Evolutionary conservation across 2,797 vertebrate genomes (phyloP).

Genomic region (Otus scops): DNA sequence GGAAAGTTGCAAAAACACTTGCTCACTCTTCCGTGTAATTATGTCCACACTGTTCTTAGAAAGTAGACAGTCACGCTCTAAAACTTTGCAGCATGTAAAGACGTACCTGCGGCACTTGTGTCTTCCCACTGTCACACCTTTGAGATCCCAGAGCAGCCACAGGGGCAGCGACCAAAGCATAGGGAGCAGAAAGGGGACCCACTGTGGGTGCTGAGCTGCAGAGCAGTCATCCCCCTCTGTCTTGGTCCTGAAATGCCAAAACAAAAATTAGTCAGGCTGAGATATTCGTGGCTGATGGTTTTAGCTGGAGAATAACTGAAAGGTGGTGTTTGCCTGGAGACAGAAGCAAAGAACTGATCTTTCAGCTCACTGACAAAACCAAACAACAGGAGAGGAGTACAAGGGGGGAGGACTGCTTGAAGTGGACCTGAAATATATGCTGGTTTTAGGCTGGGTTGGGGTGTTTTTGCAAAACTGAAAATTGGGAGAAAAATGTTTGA

Average conservation of each 20-base stretch:
- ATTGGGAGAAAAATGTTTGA: not conserved
- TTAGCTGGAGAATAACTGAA: not conserved
- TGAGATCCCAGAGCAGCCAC: rapidly evolving
- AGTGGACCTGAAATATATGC: not conserved
- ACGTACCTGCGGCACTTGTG: rapidly evolving
- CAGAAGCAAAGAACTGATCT: not conserved
- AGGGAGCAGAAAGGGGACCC: not conserved
- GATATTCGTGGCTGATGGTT: not conserved
- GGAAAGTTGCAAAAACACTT: constrained; percentile 53
- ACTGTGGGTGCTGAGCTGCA: not conserved
- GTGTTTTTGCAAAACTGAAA: not conserved
- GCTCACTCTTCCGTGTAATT: constrained; percentile 41
- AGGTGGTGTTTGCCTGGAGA: not conserved
- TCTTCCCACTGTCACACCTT: rapidly evolving
- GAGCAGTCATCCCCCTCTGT: not conserved
- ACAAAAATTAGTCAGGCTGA: not conserved
- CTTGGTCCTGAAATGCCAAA: not conserved
- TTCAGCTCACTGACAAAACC: not conserved
- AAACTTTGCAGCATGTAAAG: not conserved
- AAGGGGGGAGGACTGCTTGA: not conserved
- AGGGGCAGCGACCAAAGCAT: rapidly evolving
- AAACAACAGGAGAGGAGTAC: not conserved
- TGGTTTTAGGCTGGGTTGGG: not conserved
- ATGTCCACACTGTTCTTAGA: constrained; percentile 54
- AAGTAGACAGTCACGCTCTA: not conserved